Percentiles rank a stretch among this genome's conserved stretches.
Evolutionary conservation across 1,140 invertebrate genomes (phyloP).

Genomic region (Drosophila auraria): DNA sequence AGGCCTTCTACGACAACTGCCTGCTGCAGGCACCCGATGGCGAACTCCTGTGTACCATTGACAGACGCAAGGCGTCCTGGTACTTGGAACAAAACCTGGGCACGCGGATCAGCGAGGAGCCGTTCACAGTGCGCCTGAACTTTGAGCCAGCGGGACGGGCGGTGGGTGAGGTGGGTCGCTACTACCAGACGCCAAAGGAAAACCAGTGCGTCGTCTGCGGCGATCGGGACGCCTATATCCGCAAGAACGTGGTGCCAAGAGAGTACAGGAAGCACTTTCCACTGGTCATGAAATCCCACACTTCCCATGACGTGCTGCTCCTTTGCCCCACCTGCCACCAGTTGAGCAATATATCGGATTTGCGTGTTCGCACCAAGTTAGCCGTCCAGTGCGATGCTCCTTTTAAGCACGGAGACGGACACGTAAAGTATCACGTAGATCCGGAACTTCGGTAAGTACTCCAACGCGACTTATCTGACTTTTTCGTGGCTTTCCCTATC

Average conservation of each 20-base stretch:
- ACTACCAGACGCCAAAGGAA: slow-evolving; percentile 90
- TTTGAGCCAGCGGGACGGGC: slow-evolving; percentile 93
- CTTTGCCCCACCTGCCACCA: slow-evolving; percentile 92
- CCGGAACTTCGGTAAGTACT: slow-evolving; percentile 62
- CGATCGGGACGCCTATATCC: slow-evolving; percentile 88
- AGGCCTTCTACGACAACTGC: slow-evolving; percentile 93
- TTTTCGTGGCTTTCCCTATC: too few species aligned
- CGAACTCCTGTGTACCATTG: slow-evolving; percentile 92
- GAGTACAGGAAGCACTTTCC: slow-evolving; percentile 95
- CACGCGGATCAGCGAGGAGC: slow-evolving; percentile 88
- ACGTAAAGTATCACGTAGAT: slow-evolving; percentile 77
- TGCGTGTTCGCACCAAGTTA: slow-evolving; percentile 87
- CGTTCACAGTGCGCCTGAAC: slow-evolving; percentile 90
- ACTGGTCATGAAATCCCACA: slow-evolving; percentile 92
- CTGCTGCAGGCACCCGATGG: slow-evolving; percentile 92
- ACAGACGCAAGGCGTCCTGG: slow-evolving; percentile 93
- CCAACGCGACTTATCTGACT: too few species aligned
- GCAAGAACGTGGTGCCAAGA: slow-evolving; percentile 93
- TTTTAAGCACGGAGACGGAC: slow-evolving; percentile 67
- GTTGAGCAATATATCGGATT: slow-evolving; percentile 89
- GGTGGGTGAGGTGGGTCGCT: slow-evolving; percentile 89
- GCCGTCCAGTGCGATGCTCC: slow-evolving; percentile 89
- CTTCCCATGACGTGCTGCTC: slow-evolving; percentile 93
- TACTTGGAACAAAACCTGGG: slow-evolving; percentile 90
- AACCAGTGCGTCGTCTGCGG: slow-evolving; percentile 96